Evolutionary conservation across 2,113 vertebrate species (phyloP).

Genomic region (Sardina pilchardus): DNA sequence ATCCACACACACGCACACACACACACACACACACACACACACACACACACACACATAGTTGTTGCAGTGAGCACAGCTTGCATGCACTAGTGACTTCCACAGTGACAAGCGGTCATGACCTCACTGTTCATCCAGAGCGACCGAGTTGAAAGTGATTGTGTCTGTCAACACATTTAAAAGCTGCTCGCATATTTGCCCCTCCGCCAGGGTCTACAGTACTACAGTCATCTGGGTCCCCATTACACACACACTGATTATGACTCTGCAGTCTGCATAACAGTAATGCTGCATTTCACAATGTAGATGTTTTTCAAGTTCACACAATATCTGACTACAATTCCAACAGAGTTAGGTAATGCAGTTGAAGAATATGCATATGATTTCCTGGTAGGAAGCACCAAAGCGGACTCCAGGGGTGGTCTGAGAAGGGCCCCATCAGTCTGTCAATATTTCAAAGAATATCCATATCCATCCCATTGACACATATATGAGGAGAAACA

Average conservation of each 20-base stretch:
- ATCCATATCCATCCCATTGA: background rate
- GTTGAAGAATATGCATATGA: background rate
- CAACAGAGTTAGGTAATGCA: background rate
- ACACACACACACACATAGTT: conserved; percentile 8
- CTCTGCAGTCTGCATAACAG: background rate
- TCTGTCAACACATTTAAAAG: conserved; percentile 19
- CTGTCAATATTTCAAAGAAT: background rate
- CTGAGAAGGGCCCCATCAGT: background rate
- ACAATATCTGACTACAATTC: background rate
- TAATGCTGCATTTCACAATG: background rate
- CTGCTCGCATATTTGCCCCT: background rate
- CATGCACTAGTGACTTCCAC: conserved; percentile 8
- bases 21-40: background rate
- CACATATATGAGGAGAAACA: background rate
- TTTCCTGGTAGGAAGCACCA: background rate
- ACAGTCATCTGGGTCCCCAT: background rate
- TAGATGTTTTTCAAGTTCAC: background rate
- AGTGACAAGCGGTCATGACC: conserved; percentile 7
- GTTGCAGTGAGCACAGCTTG: background rate
- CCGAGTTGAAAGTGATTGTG: background rate
- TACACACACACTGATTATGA: background rate
- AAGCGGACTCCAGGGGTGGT: background rate
- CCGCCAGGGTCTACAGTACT: background rate
- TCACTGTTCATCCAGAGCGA: background rate
- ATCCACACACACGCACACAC: background rate